These are phyloP conservation scores for Holothuria leucospilota DNA, from an alignment of 53 echinoderm and acorn worm species.

Conservation along the genomic window DNA sequence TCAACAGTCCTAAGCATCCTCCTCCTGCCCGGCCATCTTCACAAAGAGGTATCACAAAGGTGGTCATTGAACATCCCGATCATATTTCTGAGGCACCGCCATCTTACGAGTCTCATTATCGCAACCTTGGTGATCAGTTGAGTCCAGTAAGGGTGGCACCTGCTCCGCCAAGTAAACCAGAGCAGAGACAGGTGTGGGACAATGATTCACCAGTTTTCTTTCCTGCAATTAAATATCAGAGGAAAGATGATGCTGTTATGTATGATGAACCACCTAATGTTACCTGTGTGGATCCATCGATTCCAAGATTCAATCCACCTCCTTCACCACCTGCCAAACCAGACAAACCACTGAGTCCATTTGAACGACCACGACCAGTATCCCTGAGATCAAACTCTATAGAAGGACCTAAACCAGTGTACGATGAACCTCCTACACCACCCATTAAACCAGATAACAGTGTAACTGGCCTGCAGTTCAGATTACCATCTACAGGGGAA, in stretches of 20 bases:
- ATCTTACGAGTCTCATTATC: background rate
- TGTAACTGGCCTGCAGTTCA: background rate
- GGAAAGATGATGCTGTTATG: constrained; percentile 13
- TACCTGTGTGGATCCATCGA: constrained; percentile 31
- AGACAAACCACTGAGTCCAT: background rate
- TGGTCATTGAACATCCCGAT: constrained; percentile 16
- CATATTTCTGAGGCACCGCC: constrained; percentile 10
- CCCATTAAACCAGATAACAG: background rate
- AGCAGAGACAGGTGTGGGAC: background rate
- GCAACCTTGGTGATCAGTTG: background rate
- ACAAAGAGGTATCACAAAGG: no score
- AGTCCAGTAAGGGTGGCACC: constrained; percentile 17
- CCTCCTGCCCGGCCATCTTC: constrained; percentile 7
- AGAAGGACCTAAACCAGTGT: constrained; percentile 5
- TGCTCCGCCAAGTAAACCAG: background rate
- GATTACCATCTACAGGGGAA: background rate
- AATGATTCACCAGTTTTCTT: background rate
- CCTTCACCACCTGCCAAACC: constrained; percentile 20
- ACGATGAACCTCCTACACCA: background rate
- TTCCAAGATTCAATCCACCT: constrained; percentile 13
- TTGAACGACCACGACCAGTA: no score
- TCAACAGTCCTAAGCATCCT: constrained; percentile 28
- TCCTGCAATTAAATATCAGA: constrained; percentile 17
- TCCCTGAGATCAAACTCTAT: background rate
- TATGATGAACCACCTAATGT: constrained; percentile 34